These are phyloP conservation scores for Corythoichthys haematopterus DNA, from an alignment of 2,113 vertebrate genomes.

Conservation along the genomic window DNA sequence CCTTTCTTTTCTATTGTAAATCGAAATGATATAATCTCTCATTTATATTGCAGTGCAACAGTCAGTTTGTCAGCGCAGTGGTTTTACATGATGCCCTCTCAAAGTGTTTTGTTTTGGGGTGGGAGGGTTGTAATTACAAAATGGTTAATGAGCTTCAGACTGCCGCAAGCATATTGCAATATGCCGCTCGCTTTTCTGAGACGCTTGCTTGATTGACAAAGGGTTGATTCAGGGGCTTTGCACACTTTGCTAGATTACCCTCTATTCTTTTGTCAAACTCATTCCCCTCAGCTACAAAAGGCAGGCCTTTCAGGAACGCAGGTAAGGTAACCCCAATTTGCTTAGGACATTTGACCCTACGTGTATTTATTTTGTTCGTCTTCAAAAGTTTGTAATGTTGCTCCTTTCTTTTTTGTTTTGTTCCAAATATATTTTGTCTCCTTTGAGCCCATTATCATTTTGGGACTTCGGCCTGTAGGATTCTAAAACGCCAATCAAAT, in stretches of 20 bases:
- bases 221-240: slow-evolving; percentile 56
- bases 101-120: background rate
- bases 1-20: slow-evolving; percentile 33
- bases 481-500: slow-evolving; percentile 56
- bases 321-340: slow-evolving; percentile 71
- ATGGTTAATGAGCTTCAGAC: slow-evolving; percentile 18
- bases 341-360: slow-evolving; percentile 38
- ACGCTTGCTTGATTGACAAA: slow-evolving; percentile 57
- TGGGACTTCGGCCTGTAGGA: slow-evolving; percentile 62
- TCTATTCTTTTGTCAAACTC: slow-evolving; percentile 78
- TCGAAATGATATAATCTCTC: slow-evolving; percentile 8
- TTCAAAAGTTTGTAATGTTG: slow-evolving; percentile 53
- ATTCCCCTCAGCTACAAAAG: slow-evolving; percentile 79
- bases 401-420: slow-evolving; percentile 45
- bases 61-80: slow-evolving; percentile 38
- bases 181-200: slow-evolving; percentile 52
- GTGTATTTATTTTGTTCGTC: slow-evolving; percentile 47
- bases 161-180: slow-evolving; percentile 37
- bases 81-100: slow-evolving; percentile 35
- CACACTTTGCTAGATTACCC: slow-evolving; percentile 70
- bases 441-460: slow-evolving; percentile 63
- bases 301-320: slow-evolving; percentile 74
- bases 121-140: slow-evolving; percentile 15
- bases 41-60: slow-evolving; percentile 8
- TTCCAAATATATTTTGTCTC: slow-evolving; percentile 44